Evolutionary conservation across 2,888 invertebrate species (phyloP).

Genomic region (Cephus pulcher): DNA sequence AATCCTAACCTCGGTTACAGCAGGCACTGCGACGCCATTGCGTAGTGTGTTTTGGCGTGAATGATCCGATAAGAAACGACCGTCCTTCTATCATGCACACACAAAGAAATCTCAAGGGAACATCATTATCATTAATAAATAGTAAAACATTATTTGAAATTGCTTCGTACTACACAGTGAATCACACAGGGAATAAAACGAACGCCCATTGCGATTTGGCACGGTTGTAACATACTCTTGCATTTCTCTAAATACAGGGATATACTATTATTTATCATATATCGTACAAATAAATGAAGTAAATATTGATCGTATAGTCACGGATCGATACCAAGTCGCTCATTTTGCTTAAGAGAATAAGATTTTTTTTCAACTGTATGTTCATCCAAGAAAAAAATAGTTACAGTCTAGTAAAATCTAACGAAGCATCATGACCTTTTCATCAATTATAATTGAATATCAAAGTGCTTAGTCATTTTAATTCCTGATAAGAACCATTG

Average conservation of each 20-base stretch:
- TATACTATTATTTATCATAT: background rate
- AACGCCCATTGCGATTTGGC: background rate
- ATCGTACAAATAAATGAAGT: background rate
- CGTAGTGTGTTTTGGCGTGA: background rate
- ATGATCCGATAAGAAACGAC: background rate
- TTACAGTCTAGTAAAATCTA: background rate
- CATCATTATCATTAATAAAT: background rate
- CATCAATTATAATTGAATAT: background rate
- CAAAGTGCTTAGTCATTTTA: background rate
- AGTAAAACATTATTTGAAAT: background rate
- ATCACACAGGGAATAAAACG: background rate
- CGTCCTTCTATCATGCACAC: background rate
- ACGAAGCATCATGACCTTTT: background rate
- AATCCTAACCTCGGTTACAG: background rate
- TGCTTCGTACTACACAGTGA: background rate
- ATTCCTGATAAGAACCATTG: background rate
- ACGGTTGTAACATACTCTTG: background rate
- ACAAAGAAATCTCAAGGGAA: background rate
- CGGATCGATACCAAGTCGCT: background rate
- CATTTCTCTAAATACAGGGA: background rate
- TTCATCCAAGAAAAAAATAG: background rate
- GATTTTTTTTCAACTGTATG: background rate
- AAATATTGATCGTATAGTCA: background rate
- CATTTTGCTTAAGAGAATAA: background rate
- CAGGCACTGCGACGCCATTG: background rate